A percentile compares a stretch with the other conserved stretches of the same genome.
These are phyloP conservation scores for Caenorhabditis macrosperma DNA, from an alignment of 2,888 invertebrate species.

Conservation along the genomic window DNA sequence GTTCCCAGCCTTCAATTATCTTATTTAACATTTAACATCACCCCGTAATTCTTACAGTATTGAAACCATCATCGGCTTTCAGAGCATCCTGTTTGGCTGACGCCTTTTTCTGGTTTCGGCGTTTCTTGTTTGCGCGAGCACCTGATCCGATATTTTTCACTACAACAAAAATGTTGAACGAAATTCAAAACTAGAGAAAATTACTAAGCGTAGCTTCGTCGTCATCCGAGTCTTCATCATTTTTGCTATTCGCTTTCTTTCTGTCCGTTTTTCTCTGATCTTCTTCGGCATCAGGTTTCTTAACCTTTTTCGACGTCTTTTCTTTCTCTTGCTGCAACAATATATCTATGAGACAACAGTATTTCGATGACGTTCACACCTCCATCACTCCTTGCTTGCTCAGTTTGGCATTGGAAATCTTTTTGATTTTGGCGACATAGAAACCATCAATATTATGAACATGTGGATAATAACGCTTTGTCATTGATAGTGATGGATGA, in stretches of 20 bases:
- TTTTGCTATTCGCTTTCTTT: not conserved
- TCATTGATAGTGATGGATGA: slow-evolving; percentile 91
- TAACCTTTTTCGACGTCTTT: slow-evolving; percentile 17
- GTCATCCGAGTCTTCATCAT: slow-evolving; percentile 35
- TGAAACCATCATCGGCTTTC: slow-evolving; percentile 70
- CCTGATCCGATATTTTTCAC: slow-evolving; percentile 62
- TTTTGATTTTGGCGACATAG: slow-evolving; percentile 97
- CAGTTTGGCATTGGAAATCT: slow-evolving; percentile 87
- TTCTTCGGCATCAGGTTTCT: slow-evolving; percentile 8
- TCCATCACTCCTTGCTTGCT: slow-evolving; percentile 60
- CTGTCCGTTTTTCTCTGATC: not conserved
- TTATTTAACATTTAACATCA: not conserved
- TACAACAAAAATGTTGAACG: not conserved
- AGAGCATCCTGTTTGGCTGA: slow-evolving; percentile 54
- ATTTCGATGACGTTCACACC: not conserved
- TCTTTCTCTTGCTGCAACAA: slow-evolving; percentile 35
- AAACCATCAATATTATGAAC: slow-evolving; percentile 99
- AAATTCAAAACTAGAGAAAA: not conserved
- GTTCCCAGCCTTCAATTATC: slow-evolving; percentile 48
- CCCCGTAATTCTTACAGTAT: slow-evolving; percentile 46
- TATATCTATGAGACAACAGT: not conserved
- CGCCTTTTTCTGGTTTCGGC: slow-evolving; percentile 65
- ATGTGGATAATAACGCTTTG: slow-evolving; percentile 95
- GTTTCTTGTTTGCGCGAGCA: slow-evolving; percentile 64
- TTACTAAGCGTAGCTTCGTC: slow-evolving; percentile 44